phyloP scores from a whole-genome alignment of 2,888 invertebrate species.

The Psylliodes chrysocephalus region DNA sequence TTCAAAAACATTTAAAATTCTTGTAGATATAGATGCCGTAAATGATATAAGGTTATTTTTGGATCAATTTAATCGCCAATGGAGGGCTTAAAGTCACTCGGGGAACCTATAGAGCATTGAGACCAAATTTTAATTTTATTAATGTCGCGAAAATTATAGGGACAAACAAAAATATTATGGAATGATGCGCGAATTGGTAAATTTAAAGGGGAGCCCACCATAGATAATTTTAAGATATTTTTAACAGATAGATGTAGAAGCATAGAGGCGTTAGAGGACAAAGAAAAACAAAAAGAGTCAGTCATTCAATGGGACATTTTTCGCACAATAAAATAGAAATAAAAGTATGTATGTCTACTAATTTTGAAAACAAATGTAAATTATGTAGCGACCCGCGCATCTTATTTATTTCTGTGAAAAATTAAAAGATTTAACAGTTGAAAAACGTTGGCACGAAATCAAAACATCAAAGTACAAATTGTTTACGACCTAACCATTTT shows the following conservation, averaged over 20 bases:
- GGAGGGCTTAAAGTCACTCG: constrained; percentile 4
- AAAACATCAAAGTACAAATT: constrained; percentile 2
- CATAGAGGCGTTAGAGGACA: background rate
- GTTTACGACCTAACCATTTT: background rate
- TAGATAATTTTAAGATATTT: too few relatives aligned
- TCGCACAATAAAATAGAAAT: too few relatives aligned
- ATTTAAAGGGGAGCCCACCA: too few relatives aligned
- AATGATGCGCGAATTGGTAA: too few relatives aligned
- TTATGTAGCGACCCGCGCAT: too few relatives aligned
- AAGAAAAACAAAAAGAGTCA: too few relatives aligned
- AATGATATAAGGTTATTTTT: background rate
- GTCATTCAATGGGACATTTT: too few relatives aligned
- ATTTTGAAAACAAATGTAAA: too few relatives aligned
- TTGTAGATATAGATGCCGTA: background rate
- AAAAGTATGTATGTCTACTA: too few relatives aligned
- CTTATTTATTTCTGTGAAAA: background rate
- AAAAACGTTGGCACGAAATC: background rate
- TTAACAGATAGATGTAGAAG: background rate
- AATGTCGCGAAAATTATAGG: background rate
- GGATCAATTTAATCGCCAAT: background rate
- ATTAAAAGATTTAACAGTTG: background rate
- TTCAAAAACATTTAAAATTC: constrained; percentile 6
- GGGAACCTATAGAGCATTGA: constrained; percentile 7
- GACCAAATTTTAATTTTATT: background rate
- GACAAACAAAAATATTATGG: background rate